These are phyloP conservation scores for Papilio protenor DNA, from an alignment of 2,888 invertebrate genomes.

Conservation along the genomic window DNA sequence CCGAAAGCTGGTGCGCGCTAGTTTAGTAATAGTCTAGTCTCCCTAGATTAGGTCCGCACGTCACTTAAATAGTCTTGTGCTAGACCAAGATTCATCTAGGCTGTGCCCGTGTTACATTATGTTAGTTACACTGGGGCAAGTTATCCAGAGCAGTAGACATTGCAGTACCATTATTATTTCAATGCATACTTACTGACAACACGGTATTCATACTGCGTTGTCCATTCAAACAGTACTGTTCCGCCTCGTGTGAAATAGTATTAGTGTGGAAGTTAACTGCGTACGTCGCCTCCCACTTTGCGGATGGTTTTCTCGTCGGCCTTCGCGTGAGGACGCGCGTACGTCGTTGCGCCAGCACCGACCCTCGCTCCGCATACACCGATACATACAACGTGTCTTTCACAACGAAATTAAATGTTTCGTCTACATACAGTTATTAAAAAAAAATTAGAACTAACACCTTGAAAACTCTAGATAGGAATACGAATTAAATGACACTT, in stretches of 20 bases:
- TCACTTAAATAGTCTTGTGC: not conserved
- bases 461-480: not conserved
- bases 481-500: not conserved
- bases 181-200: not conserved
- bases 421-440: not conserved
- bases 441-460: not conserved
- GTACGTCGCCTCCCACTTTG: conserved; percentile 5
- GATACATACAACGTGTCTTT: conserved; percentile 18
- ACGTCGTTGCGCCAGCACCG: conserved; percentile 54
- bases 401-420: not conserved
- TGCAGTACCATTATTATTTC: not conserved
- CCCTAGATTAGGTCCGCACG: not conserved
- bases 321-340: conserved; percentile 59
- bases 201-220: not conserved
- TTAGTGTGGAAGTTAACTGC: conserved; percentile 6
- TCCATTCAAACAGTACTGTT: not conserved
- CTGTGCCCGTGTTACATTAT: not conserved
- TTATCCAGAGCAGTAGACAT: not conserved
- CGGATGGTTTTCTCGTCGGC: conserved; percentile 44
- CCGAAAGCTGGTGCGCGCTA: not conserved
- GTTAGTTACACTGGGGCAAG: not conserved
- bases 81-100: not conserved
- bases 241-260: not conserved
- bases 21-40: not conserved
- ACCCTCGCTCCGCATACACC: conserved; percentile 45